Conservation (phyloP, 2,113 vertebrate genomes). For the Pao palembangensis region DNA sequence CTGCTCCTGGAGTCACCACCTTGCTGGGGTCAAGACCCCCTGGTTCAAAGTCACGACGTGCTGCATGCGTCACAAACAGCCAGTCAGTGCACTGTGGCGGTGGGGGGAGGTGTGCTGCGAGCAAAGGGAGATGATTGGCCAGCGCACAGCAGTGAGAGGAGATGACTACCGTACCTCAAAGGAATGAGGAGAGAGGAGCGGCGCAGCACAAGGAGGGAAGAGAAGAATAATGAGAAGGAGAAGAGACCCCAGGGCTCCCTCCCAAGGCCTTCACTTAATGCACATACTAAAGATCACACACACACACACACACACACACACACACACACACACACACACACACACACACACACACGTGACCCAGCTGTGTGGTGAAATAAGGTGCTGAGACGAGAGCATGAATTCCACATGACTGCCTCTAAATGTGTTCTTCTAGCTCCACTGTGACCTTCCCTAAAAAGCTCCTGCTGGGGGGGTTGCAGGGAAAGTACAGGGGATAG, state of each 20-base stretch:
- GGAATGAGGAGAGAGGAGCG: constrained; percentile 67
- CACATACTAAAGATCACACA: constrained; percentile 14
- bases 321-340: constrained; percentile 4
- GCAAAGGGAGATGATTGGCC: constrained; percentile 44
- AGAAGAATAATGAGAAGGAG: constrained; percentile 36
- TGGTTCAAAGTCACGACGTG: constrained; percentile 26
- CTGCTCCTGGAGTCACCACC: constrained; percentile 61
- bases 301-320: constrained; percentile 22
- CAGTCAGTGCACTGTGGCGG: constrained; percentile 29
- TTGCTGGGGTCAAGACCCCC: constrained; percentile 27
- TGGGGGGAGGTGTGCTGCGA: constrained; percentile 14
- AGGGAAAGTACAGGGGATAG: not conserved
- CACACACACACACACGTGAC: constrained; percentile 8
- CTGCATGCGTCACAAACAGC: constrained; percentile 65
- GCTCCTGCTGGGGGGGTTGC: constrained; percentile 35
- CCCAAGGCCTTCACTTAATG: constrained; percentile 9
- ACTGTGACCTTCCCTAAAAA: constrained; percentile 53
- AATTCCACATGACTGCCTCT: constrained; percentile 40
- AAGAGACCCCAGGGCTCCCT: constrained; percentile 3
- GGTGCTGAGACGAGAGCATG: constrained; percentile 13
- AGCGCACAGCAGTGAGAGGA: constrained; percentile 42
- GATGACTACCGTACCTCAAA: constrained; percentile 69
- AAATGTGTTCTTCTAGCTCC: constrained; percentile 30
- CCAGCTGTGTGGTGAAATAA: constrained; percentile 9
- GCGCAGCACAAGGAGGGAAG: constrained; percentile 57